Percentiles rank a stretch among this genome's conserved stretches.
phyloP scores from a whole-genome alignment of 1,140 invertebrate genomes.

The Megalopta genalis region DNA sequence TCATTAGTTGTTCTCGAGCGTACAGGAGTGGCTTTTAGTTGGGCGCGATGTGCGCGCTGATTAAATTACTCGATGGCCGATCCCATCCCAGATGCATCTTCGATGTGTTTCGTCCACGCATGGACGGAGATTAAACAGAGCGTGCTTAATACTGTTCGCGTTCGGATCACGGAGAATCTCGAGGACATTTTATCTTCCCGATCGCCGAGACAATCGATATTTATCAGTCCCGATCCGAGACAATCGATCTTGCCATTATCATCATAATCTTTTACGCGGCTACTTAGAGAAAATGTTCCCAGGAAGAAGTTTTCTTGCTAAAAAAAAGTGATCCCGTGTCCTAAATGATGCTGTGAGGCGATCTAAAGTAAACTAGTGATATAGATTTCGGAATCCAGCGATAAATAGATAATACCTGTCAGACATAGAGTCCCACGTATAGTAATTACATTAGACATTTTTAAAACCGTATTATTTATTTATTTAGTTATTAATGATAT shows the following conservation, averaged over 20 bases:
- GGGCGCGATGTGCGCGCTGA: constrained; percentile 28
- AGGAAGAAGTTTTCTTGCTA: background rate
- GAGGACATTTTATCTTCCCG: constrained; percentile 5
- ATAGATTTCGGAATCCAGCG: too few relatives aligned
- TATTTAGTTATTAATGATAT: too few relatives aligned
- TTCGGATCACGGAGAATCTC: constrained; percentile 36
- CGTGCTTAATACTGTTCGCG: constrained; percentile 21
- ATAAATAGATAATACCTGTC: too few relatives aligned
- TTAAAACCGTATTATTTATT: too few relatives aligned
- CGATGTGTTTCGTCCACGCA: constrained; percentile 51
- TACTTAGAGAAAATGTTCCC: too few relatives aligned
- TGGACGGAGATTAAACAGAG: constrained; percentile 55
- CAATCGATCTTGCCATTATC: background rate
- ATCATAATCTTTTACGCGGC: too few relatives aligned
- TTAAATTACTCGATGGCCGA: constrained; percentile 57
- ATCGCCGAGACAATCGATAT: background rate
- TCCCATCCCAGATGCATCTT: constrained; percentile 47
- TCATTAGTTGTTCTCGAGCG: constrained; percentile 41
- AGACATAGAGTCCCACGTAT: too few relatives aligned
- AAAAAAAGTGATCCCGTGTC: too few relatives aligned
- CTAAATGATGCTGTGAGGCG: too few relatives aligned
- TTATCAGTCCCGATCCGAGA: too few relatives aligned
- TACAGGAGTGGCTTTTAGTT: constrained; percentile 52
- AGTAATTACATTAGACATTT: too few relatives aligned
- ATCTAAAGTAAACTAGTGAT: too few relatives aligned